A percentile compares a stretch with the other conserved stretches of the same genome.
phyloP scores from a whole-genome alignment of 2,888 invertebrate species.

The Deilephila elpenor region DNA sequence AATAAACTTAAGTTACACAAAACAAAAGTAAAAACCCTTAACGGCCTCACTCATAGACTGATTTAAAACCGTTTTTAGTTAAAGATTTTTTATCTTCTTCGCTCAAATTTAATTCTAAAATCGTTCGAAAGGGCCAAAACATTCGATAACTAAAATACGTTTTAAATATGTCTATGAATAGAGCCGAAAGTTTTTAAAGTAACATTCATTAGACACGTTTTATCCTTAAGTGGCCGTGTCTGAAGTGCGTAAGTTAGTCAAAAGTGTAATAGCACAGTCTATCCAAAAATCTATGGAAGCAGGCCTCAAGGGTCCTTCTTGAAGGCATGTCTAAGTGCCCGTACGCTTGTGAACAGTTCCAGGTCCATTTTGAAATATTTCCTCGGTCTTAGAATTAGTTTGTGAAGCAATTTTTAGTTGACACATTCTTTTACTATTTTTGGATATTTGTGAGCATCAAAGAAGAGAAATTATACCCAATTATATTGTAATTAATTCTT shows the following conservation, averaged over 20 bases:
- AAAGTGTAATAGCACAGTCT: neutral
- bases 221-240: neutral
- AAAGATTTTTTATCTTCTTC: too few species aligned
- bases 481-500: too few species aligned
- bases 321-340: neutral
- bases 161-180: too few species aligned
- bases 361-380: neutral
- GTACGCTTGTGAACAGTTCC: neutral
- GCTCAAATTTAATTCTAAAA: too few species aligned
- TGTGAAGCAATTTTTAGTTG: neutral
- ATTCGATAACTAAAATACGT: too few species aligned
- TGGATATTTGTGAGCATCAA: too few species aligned
- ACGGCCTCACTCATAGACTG: too few species aligned
- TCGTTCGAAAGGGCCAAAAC: too few species aligned
- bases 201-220: neutral
- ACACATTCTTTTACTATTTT: too few species aligned
- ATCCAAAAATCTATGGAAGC: constrained; percentile 5
- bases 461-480: too few species aligned
- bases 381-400: neutral
- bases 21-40: neutral
- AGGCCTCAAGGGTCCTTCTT: neutral
- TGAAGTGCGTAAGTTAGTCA: neutral
- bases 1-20: neutral
- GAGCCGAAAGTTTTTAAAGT: too few species aligned
- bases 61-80: too few species aligned